A percentile compares a stretch with the other conserved stretches of the same genome.
Evolutionary conservation across 2,888 invertebrate genomes (phyloP).

Genomic region (Stenodera caucasica): DNA sequence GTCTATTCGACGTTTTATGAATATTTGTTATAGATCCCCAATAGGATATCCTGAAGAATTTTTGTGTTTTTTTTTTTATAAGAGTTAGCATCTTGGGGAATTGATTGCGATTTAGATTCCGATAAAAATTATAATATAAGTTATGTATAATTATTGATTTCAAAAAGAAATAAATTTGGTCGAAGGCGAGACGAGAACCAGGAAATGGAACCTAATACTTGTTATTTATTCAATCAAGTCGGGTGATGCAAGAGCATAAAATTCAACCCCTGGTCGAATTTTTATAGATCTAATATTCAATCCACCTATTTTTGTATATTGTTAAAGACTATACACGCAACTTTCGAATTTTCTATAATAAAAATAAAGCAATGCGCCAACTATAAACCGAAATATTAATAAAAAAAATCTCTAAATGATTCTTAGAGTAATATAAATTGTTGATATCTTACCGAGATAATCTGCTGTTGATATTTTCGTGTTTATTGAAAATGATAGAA

Average conservation of each 20-base stretch:
- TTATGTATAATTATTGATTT: slow-evolving; percentile 18
- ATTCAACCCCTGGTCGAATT: slow-evolving; percentile 31
- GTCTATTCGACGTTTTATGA: slow-evolving; percentile 41
- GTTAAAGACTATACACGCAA: slow-evolving; percentile 33
- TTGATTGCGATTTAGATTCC: no score
- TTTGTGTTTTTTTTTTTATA: no score
- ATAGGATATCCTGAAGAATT: no score
- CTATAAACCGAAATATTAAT: slow-evolving; percentile 11
- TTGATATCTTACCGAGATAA: slow-evolving; percentile 27
- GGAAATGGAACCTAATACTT: slow-evolving; percentile 18
- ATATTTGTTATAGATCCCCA: no score
- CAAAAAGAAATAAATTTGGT: slow-evolving; percentile 10
- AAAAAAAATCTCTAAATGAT: background rate
- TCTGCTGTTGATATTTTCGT: slow-evolving; percentile 33
- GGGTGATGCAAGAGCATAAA: slow-evolving; percentile 28
- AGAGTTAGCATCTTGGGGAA: no score
- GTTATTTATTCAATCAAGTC: slow-evolving; percentile 32
- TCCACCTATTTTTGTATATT: slow-evolving; percentile 27
- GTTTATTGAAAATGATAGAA: slow-evolving; percentile 34
- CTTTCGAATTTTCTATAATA: slow-evolving; percentile 38
- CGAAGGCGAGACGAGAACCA: no score
- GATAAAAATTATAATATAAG: no score
- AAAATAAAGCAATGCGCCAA: slow-evolving; percentile 27
- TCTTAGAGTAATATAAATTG: background rate
- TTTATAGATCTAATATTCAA: slow-evolving; percentile 31